A percentile compares a stretch with the other conserved stretches of the same genome.
Evolutionary conservation across 1,140 invertebrate species (phyloP).

Genomic region (Drosophila auraria): DNA sequence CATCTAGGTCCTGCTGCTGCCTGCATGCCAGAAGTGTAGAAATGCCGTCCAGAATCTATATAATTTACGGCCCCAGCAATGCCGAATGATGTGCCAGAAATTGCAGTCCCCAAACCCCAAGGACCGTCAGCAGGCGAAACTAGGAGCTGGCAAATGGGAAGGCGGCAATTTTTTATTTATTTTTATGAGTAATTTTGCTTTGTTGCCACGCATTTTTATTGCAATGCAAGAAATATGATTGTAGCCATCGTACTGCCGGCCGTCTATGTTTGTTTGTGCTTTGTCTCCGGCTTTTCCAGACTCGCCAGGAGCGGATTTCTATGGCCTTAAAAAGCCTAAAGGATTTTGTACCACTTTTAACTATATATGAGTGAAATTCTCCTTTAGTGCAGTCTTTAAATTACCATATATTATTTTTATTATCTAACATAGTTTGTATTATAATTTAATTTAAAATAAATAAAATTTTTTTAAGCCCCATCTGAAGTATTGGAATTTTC

Average conservation of each 20-base stretch:
- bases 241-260: constrained; percentile 45
- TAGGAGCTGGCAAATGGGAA: constrained; percentile 5
- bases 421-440: too few relatives aligned
- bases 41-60: constrained; percentile 54
- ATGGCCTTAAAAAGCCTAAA: too few relatives aligned
- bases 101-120: constrained; percentile 44
- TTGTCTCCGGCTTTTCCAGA: constrained; percentile 5
- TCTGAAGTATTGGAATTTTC: too few relatives aligned
- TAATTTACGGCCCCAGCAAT: constrained; percentile 67
- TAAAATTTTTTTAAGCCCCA: too few relatives aligned
- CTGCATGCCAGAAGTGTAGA: constrained; percentile 36
- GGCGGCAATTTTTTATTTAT: constrained; percentile 75
- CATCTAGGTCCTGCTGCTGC: constrained; percentile 16
- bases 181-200: constrained; percentile 74
- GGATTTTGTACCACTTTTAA: not conserved
- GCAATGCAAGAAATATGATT: constrained; percentile 71
- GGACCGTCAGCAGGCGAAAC: constrained; percentile 1
- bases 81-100: constrained; percentile 74
- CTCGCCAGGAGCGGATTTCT: constrained; percentile 8
- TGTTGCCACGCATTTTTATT: constrained; percentile 75
- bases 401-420: too few relatives aligned
- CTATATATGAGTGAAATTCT: not conserved
- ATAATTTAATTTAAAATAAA: too few relatives aligned
- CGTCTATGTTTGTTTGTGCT: constrained; percentile 35
- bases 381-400: too few relatives aligned